A percentile compares a stretch with the other conserved stretches of the same genome.
phyloP scores from a whole-genome alignment of 2,888 invertebrate genomes.

The Drosophila robusta region DNA sequence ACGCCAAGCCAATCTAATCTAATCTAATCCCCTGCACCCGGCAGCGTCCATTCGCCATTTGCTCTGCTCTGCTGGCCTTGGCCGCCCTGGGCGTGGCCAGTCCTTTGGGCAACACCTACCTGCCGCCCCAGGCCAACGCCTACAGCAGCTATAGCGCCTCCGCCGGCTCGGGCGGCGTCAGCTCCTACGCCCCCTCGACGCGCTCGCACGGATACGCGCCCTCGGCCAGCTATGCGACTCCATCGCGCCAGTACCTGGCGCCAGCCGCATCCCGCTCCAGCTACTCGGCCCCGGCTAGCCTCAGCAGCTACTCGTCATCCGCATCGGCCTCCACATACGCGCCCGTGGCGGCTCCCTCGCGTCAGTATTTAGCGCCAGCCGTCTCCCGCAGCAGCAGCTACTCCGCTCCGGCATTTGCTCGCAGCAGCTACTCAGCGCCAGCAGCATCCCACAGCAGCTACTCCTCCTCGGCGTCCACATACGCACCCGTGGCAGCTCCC shows the following conservation, averaged over 20 bases:
- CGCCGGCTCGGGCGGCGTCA: constrained; percentile 33
- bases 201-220: constrained; percentile 26
- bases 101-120: constrained; percentile 59
- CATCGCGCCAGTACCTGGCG: constrained; percentile 31
- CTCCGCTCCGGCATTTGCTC: background rate
- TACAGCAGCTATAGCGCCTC: constrained; percentile 54
- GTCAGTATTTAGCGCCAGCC: constrained; percentile 43
- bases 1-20: background rate
- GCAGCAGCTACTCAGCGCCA: constrained; percentile 9
- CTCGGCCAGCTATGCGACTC: constrained; percentile 19
- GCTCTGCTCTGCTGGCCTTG: constrained; percentile 43
- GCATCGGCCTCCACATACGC: constrained; percentile 1
- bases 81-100: constrained; percentile 46
- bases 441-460: constrained; percentile 19
- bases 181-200: constrained; percentile 31
- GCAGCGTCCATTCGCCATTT: constrained; percentile 50
- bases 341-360: constrained; percentile 39
- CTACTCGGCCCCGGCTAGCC: too few relatives aligned
- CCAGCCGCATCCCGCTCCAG: background rate
- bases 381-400: background rate
- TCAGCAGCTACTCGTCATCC: constrained; percentile 14
- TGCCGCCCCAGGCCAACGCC: constrained; percentile 64
- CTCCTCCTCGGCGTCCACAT: constrained; percentile 17
- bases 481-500: constrained; percentile 31
- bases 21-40: too few relatives aligned